A percentile compares a stretch with the other conserved stretches of the same genome.
These are phyloP conservation scores for Julus scanicus DNA, from an alignment of 2,888 invertebrate species.

Conservation along the genomic window DNA sequence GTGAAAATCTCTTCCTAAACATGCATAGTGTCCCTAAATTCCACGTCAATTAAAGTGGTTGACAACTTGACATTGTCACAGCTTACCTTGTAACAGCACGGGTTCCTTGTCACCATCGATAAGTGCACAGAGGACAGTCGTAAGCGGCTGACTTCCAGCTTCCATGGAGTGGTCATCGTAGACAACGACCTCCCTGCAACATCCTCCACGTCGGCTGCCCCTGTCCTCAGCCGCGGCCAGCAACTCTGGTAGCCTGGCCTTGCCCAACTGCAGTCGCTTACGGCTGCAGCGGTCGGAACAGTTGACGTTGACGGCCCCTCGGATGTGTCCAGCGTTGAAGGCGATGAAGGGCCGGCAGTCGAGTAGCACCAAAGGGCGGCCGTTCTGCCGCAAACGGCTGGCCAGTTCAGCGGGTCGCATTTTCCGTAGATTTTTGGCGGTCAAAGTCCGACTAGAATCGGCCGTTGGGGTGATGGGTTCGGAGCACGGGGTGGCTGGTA, in stretches of 20 bases:
- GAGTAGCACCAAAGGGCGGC: conserved; percentile 68
- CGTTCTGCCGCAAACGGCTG: conserved; percentile 65
- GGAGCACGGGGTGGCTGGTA: conserved; percentile 67
- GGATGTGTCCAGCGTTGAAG: conserved; percentile 77
- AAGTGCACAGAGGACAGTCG: conserved; percentile 75
- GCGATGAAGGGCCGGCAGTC: conserved; percentile 78
- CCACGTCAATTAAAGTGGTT: background rate
- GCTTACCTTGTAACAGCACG: conserved; percentile 74
- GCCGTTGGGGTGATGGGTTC: conserved; percentile 63
- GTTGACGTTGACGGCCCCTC: conserved; percentile 77
- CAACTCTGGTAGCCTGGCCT: conserved; percentile 75
- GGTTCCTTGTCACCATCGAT: conserved; percentile 76
- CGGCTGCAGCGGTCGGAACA: conserved; percentile 78
- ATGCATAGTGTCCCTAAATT: too few relatives aligned
- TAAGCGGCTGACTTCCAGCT: conserved; percentile 70
- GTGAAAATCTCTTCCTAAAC: too few relatives aligned
- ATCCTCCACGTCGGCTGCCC: conserved; percentile 71
- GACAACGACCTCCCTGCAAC: conserved; percentile 74
- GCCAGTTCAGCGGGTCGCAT: conserved; percentile 71
- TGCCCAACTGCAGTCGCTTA: conserved; percentile 75
- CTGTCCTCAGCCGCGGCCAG: conserved; percentile 75
- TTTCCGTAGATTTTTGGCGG: conserved; percentile 70
- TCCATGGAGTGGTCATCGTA: conserved; percentile 77
- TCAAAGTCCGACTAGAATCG: background rate
- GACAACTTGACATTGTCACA: conserved; percentile 60